phyloP scores from a whole-genome alignment of 2,888 invertebrate genomes.

The Aphidoletes aphidimyza region DNA sequence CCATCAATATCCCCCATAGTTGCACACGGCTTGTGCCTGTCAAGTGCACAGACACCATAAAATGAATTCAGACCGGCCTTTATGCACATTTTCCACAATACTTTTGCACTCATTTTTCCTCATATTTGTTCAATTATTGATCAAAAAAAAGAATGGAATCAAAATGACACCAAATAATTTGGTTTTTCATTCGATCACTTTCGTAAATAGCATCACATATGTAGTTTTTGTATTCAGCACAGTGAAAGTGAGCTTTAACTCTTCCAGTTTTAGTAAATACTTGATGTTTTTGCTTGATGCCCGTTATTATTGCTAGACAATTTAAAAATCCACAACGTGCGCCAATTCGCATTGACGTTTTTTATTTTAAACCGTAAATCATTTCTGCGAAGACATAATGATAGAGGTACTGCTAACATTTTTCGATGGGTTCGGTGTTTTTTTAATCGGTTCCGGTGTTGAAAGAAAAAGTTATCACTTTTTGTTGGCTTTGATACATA shows the following conservation, averaged over 20 bases:
- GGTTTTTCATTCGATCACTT: neutral
- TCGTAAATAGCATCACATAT: neutral
- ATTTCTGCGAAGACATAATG: neutral
- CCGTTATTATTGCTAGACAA: conserved; percentile 10
- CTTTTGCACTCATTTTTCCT: too few species aligned
- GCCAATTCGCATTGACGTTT: neutral
- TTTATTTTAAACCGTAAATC: neutral
- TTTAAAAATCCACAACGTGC: too few species aligned
- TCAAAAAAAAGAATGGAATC: too few species aligned
- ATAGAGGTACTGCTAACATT: neutral
- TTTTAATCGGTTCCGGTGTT: conserved; percentile 24
- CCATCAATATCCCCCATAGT: too few species aligned
- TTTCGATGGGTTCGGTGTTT: conserved; percentile 14
- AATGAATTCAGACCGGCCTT: too few species aligned
- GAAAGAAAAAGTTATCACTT: neutral
- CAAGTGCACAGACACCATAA: too few species aligned
- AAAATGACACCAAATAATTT: too few species aligned
- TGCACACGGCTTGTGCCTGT: too few species aligned
- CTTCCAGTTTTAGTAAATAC: neutral
- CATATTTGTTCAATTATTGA: too few species aligned
- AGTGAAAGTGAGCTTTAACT: conserved; percentile 14
- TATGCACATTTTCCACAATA: too few species aligned
- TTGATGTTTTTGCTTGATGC: too few species aligned
- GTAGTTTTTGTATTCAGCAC: neutral
- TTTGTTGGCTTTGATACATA: too few species aligned